A percentile compares a stretch with the other conserved stretches of the same genome.
phyloP scores from a whole-genome alignment of 2,113 vertebrate species.

The Lepus europaeus region DNA sequence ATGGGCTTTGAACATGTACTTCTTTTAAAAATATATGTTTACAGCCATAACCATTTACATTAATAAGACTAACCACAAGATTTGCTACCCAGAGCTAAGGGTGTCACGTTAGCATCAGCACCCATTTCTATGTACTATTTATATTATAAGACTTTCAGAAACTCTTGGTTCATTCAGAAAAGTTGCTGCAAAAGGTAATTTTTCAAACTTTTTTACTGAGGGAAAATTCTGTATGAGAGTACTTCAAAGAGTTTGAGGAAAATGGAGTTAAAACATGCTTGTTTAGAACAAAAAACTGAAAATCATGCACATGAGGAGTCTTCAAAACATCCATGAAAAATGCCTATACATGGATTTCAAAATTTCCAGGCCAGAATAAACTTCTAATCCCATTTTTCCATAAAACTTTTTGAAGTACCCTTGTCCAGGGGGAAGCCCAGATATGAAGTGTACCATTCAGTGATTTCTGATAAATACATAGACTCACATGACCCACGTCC shows the following conservation, averaged over 20 bases:
- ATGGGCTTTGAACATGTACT: background rate
- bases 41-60: slow-evolving; percentile 4
- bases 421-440: background rate
- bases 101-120: background rate
- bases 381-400: too few species aligned
- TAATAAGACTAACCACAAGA: background rate
- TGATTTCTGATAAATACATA: background rate
- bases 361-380: too few species aligned
- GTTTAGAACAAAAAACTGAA: too few species aligned
- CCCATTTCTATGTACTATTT: background rate
- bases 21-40: slow-evolving; percentile 15
- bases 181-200: background rate
- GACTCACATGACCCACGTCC: background rate
- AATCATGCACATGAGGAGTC: too few species aligned
- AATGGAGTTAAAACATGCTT: too few species aligned
- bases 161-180: background rate
- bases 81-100: background rate
- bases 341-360: too few species aligned
- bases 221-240: background rate
- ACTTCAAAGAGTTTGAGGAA: too few species aligned
- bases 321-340: too few species aligned
- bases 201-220: slow-evolving; percentile 26
- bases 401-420: too few species aligned
- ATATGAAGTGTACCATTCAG: background rate
- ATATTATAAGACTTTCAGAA: background rate